Percentiles rank a stretch among this genome's conserved stretches.
Conservation (phyloP, 2,797 vertebrate genomes). For the Leuciscus waleckii region DNA sequence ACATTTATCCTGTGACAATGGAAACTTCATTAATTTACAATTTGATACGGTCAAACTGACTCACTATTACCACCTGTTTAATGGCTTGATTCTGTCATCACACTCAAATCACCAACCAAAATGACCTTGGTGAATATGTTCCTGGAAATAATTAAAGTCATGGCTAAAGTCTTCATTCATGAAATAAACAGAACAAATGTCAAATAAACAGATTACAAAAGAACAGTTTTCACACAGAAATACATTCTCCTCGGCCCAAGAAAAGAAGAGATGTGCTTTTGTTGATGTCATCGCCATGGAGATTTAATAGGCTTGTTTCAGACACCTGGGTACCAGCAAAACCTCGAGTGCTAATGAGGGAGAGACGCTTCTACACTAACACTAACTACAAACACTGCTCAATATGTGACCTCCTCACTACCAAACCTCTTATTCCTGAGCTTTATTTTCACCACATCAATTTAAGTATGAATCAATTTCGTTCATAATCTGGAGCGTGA, state of each 20-base stretch:
- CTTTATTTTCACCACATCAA: constrained; percentile 34
- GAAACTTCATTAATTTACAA: constrained; percentile 24
- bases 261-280: constrained; percentile 17
- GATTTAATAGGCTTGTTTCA: constrained; percentile 58
- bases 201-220: background rate
- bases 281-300: constrained; percentile 60
- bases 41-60: constrained; percentile 16
- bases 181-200: background rate
- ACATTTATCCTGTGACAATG: constrained; percentile 5
- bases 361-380: constrained; percentile 1
- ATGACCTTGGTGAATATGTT: background rate
- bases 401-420: constrained; percentile 31
- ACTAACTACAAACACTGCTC: constrained; percentile 23
- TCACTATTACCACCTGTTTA: background rate
- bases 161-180: background rate
- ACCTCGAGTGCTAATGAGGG: constrained; percentile 64
- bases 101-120: background rate
- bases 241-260: background rate
- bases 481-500: constrained; percentile 15
- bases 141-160: background rate
- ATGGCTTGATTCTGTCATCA: background rate
- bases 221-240: background rate
- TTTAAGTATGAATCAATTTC: constrained; percentile 28
- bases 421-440: constrained; percentile 22
- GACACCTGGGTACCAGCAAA: constrained; percentile 53